A percentile compares a stretch with the other conserved stretches of the same genome.
Evolutionary conservation across 2,113 vertebrate species (phyloP).

Genomic region (Panurus biarmicus): DNA sequence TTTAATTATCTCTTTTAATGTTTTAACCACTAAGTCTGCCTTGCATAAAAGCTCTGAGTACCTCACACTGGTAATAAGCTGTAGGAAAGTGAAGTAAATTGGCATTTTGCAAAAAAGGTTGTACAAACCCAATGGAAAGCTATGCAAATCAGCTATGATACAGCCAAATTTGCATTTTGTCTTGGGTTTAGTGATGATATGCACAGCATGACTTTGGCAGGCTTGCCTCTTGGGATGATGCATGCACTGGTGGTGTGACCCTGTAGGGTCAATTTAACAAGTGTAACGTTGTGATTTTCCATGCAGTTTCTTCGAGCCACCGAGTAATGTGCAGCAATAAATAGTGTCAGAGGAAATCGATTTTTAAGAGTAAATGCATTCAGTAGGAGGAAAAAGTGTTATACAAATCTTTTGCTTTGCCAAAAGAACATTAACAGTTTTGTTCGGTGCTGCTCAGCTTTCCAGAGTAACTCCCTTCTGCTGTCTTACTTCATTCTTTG

Average conservation of each 20-base stretch:
- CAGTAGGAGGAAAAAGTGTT: neutral
- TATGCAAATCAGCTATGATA: conserved; percentile 56
- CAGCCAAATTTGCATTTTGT: conserved; percentile 60
- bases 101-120: conserved; percentile 58
- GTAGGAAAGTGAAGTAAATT: conserved; percentile 62
- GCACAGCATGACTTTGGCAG: conserved; percentile 58
- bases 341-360: conserved; percentile 52
- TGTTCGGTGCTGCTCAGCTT: neutral
- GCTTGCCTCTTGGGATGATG: conserved; percentile 43
- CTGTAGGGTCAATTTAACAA: conserved; percentile 61
- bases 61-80: conserved; percentile 54
- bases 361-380: conserved; percentile 62
- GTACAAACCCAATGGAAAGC: conserved; percentile 37
- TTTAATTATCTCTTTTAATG: conserved; percentile 43
- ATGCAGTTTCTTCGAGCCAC: conserved; percentile 39
- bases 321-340: conserved; percentile 26
- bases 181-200: conserved; percentile 45
- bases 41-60: conserved; percentile 57
- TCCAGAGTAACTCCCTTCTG: neutral
- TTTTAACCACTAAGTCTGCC: conserved; percentile 58
- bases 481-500: neutral
- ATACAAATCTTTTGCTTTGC: neutral
- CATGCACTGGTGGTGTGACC: neutral
- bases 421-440: neutral
- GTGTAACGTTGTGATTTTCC: conserved; percentile 54